phyloP scores from a whole-genome alignment of 1,140 invertebrate species.

The Tenebrio molitor region DNA sequence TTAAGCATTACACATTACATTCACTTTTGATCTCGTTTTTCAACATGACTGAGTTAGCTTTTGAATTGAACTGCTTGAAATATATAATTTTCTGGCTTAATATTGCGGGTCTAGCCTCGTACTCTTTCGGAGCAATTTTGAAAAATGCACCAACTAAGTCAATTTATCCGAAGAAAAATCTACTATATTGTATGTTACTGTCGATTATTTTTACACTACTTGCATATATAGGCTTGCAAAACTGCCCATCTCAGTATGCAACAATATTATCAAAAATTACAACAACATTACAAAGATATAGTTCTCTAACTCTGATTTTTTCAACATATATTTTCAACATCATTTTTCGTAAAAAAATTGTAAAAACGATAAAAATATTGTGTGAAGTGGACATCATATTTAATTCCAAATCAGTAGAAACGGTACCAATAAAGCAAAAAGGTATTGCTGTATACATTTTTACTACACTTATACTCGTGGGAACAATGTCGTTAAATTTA shows the following conservation, averaged over 20 bases:
- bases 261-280: conserved; percentile 5
- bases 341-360: not conserved
- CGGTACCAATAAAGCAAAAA: not conserved
- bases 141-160: not conserved
- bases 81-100: not conserved
- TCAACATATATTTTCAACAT: not conserved
- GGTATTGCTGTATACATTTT: not conserved
- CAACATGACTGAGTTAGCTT: not conserved
- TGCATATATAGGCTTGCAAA: not conserved
- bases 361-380: not conserved
- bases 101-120: not conserved
- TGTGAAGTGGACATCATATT: not conserved
- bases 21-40: too few species aligned
- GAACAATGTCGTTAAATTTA: not conserved
- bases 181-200: not conserved
- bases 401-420: not conserved
- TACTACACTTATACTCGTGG: not conserved
- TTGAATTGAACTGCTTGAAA: not conserved
- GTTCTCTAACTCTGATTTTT: not conserved
- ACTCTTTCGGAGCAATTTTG: not conserved
- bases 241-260: not conserved
- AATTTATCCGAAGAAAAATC: not conserved
- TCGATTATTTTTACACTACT: not conserved
- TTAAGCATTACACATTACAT: too few species aligned
- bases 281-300: conserved; percentile 10